Percentiles rank a stretch among this genome's conserved stretches.
Conservation (phyloP, 2,113 vertebrate genomes). For the Cyanoramphus novaezelandiae region DNA sequence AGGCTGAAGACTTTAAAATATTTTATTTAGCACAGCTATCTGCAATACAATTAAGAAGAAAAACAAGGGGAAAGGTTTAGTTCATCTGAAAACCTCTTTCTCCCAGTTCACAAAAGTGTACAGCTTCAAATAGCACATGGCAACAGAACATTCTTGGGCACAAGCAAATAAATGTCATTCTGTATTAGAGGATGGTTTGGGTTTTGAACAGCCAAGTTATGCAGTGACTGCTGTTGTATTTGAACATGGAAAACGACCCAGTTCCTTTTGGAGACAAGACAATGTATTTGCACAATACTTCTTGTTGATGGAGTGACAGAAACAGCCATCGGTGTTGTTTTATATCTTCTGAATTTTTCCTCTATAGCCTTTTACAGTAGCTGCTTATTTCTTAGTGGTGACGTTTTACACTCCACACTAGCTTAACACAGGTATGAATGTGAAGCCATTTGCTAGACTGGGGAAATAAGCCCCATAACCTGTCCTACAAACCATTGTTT, state of each 20-base stretch:
- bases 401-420: background rate
- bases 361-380: background rate
- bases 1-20: background rate
- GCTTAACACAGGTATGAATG: background rate
- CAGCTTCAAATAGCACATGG: background rate
- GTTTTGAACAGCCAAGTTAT: background rate
- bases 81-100: background rate
- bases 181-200: background rate
- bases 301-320: background rate
- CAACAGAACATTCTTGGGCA: background rate
- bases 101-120: background rate
- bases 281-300: background rate
- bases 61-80: background rate
- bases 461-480: background rate
- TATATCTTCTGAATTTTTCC: background rate
- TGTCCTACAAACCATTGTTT: rapidly evolving
- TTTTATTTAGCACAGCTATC: background rate
- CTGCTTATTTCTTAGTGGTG: background rate
- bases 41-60: background rate
- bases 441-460: background rate
- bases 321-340: background rate
- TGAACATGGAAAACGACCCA: background rate
- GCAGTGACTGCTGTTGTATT: background rate
- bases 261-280: background rate
- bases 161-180: background rate